phyloP scores from a whole-genome alignment of 1,140 invertebrate genomes.

The Pseudoatta argentina region DNA sequence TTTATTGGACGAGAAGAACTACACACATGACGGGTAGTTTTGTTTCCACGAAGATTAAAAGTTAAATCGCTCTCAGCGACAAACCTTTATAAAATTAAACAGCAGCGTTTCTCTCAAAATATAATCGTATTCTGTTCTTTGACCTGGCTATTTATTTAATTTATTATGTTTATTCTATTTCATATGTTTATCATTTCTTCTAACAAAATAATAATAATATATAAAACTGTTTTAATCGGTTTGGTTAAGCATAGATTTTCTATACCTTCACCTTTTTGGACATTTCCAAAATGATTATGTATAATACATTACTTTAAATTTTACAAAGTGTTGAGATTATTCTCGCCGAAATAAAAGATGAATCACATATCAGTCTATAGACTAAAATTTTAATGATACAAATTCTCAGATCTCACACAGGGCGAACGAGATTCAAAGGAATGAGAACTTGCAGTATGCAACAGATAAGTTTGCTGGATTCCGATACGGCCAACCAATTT shows the following conservation, averaged over 20 bases:
- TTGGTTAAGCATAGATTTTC: neutral
- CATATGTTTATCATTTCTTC: neutral
- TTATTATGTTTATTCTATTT: neutral
- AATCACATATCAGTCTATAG: neutral
- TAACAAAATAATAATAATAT: neutral
- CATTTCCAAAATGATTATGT: neutral
- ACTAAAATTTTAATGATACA: constrained; percentile 7
- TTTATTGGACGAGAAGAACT: constrained; percentile 52
- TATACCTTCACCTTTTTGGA: neutral
- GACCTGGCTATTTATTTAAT: neutral
- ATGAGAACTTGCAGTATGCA: neutral
- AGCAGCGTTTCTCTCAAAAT: neutral
- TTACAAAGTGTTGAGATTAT: neutral
- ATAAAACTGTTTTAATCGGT: neutral
- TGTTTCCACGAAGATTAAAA: constrained; percentile 6
- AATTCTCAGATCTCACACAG: neutral
- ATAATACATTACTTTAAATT: neutral
- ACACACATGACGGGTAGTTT: neutral
- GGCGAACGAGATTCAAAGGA: neutral
- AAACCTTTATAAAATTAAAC: constrained; percentile 9
- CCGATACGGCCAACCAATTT: neutral
- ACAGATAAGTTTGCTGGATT: constrained; percentile 8
- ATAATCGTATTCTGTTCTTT: neutral
- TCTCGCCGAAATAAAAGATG: neutral
- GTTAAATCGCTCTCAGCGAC: neutral